Percentiles rank a stretch among this genome's conserved stretches.
phyloP scores from a whole-genome alignment of 2,888 invertebrate species.

The Iphiclides podalirius region DNA sequence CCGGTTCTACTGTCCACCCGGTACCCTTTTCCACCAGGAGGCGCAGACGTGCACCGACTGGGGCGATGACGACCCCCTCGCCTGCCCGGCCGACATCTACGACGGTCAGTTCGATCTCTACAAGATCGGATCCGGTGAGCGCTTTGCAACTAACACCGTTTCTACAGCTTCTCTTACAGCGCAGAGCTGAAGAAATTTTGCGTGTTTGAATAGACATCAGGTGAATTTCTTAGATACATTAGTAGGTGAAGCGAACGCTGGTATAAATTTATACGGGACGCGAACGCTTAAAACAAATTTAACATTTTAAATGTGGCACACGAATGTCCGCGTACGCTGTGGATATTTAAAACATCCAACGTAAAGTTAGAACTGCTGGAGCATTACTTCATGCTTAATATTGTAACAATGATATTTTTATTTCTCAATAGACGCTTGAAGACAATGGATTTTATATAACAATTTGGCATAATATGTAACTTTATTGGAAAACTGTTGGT shows the following conservation, averaged over 20 bases:
- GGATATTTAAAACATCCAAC: background rate
- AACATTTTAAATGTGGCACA: background rate
- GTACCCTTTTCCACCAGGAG: conserved; percentile 94
- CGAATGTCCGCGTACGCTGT: background rate
- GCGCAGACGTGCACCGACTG: conserved; percentile 95
- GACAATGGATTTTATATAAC: background rate
- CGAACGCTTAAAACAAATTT: background rate
- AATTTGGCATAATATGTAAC: background rate
- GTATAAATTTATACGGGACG: too few species aligned
- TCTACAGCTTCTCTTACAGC: conserved; percentile 7
- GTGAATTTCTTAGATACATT: too few species aligned
- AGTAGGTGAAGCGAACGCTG: too few species aligned
- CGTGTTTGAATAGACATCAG: background rate
- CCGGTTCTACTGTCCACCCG: conserved; percentile 93
- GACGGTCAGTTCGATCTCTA: conserved; percentile 93
- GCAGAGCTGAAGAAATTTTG: background rate
- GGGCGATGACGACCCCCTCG: conserved; percentile 87
- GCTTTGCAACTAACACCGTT: conserved; percentile 70
- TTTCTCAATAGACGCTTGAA: background rate
- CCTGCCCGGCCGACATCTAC: conserved; percentile 90
- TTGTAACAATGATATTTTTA: background rate
- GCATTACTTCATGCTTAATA: background rate
- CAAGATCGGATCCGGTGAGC: conserved; percentile 87
- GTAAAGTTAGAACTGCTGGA: too few species aligned
- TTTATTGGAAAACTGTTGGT: background rate